Conservation (phyloP, 2,888 invertebrate species). For the Hedychridium roseum region DNA sequence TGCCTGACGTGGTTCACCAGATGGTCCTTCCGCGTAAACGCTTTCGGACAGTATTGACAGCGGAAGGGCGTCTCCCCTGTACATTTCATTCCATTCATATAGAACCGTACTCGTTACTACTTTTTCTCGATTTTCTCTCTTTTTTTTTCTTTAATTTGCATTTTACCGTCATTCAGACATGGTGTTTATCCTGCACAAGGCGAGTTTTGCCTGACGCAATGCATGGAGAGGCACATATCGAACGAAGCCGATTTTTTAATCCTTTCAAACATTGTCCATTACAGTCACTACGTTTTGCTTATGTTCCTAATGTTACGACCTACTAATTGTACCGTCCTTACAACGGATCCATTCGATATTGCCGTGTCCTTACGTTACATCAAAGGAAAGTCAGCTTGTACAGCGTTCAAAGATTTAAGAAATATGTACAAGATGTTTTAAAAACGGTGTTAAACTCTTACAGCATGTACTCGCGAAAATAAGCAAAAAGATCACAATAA, state of each 20-base stretch:
- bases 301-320: not conserved
- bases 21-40: slow-evolving; percentile 85
- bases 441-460: too few relatives aligned
- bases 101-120: slow-evolving; percentile 16
- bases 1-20: slow-evolving; percentile 78
- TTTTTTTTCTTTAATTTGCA: slow-evolving; percentile 4
- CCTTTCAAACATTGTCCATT: too few relatives aligned
- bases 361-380: slow-evolving; percentile 19
- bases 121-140: slow-evolving; percentile 17
- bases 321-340: not conserved
- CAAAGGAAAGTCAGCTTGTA: slow-evolving; percentile 21
- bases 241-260: too few relatives aligned
- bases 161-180: slow-evolving; percentile 38
- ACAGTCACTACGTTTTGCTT: not conserved
- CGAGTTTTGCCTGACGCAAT: slow-evolving; percentile 46
- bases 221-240: slow-evolving; percentile 22
- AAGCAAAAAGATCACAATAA: too few relatives aligned
- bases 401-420: too few relatives aligned
- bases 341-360: slow-evolving; percentile 14
- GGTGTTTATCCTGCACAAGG: slow-evolving; percentile 48
- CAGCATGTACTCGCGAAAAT: too few relatives aligned
- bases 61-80: slow-evolving; percentile 76
- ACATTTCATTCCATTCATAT: slow-evolving; percentile 26
- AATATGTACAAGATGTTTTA: too few relatives aligned
- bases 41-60: slow-evolving; percentile 86